These are phyloP conservation scores for Hirundo rustica DNA, from an alignment of 2,797 vertebrate genomes.

Conservation along the genomic window DNA sequence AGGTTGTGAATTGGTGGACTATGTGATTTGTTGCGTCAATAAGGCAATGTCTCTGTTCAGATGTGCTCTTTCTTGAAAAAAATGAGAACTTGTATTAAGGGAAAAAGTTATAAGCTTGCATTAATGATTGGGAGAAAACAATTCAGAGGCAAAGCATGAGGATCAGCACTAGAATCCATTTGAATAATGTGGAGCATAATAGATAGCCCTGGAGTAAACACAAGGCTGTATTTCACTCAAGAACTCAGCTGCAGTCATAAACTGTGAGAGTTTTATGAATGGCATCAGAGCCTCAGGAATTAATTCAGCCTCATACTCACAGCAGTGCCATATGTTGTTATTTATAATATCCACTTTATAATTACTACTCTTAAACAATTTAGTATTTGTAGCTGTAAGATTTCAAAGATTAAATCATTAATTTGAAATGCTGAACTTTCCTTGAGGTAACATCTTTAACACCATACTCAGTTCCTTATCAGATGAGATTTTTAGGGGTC, in stretches of 20 bases:
- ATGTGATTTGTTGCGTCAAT: slow-evolving; percentile 30
- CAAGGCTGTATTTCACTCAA: slow-evolving; percentile 61
- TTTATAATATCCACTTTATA: slow-evolving; percentile 50
- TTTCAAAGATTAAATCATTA: slow-evolving; percentile 48
- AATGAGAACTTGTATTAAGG: background rate
- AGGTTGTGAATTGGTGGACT: background rate
- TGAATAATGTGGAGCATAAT: slow-evolving; percentile 58
- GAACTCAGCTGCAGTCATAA: slow-evolving; percentile 59
- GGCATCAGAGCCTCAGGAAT: slow-evolving; percentile 38
- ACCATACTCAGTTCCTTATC: background rate
- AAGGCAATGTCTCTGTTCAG: background rate
- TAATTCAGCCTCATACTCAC: slow-evolving; percentile 34
- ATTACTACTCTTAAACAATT: slow-evolving; percentile 53
- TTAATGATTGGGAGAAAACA: background rate
- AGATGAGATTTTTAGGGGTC: background rate
- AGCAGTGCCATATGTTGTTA: slow-evolving; percentile 52
- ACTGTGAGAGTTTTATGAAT: slow-evolving; percentile 54
- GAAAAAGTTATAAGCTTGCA: background rate
- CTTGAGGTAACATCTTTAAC: background rate
- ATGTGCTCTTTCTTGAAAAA: background rate
- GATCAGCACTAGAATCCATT: slow-evolving; percentile 38
- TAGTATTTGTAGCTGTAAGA: slow-evolving; percentile 33
- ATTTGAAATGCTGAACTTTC: background rate
- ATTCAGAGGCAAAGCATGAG: slow-evolving; percentile 22
- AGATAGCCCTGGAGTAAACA: slow-evolving; percentile 51